Percentiles rank a stretch among this genome's conserved stretches.
These are phyloP conservation scores for Styela plicata DNA, from an alignment of 23 tunicate genomes.

Conservation along the genomic window DNA sequence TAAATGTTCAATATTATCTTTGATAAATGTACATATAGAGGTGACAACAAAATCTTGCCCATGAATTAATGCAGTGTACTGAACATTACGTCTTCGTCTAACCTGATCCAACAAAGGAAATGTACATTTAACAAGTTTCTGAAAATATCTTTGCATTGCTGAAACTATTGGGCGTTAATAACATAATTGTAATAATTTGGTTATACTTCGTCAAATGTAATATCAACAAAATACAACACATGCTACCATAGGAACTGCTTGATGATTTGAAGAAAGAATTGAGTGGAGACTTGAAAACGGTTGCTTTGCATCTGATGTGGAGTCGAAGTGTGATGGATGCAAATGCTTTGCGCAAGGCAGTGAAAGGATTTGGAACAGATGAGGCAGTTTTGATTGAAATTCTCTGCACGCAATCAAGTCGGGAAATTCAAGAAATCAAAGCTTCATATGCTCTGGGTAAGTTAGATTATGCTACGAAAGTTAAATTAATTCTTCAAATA, in stretches of 20 bases:
- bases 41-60: no score
- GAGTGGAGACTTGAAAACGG: slow-evolving; percentile 48
- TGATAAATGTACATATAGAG: no score
- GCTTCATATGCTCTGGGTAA: slow-evolving; percentile 47
- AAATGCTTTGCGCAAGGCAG: slow-evolving; percentile 74
- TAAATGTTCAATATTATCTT: no score
- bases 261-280: slow-evolving; percentile 53
- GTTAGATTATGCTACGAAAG: slow-evolving; percentile 3
- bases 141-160: no score
- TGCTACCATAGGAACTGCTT: slow-evolving; percentile 33
- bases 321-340: slow-evolving; percentile 63
- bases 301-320: slow-evolving; percentile 80
- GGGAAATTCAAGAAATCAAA: slow-evolving; percentile 63
- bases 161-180: no score
- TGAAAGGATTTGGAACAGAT: slow-evolving; percentile 95
- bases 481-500: no score
- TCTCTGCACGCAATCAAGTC: slow-evolving; percentile 81
- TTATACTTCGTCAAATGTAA: no score
- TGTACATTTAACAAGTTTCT: no score
- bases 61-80: no score
- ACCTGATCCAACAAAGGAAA: no score
- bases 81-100: no score
- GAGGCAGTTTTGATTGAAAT: slow-evolving; percentile 86
- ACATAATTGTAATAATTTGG: no score
- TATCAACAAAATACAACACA: neutral